Evolutionary conservation across 92 coral and sea anemone genomes (phyloP).

Genomic region (Siderastrea siderea): DNA sequence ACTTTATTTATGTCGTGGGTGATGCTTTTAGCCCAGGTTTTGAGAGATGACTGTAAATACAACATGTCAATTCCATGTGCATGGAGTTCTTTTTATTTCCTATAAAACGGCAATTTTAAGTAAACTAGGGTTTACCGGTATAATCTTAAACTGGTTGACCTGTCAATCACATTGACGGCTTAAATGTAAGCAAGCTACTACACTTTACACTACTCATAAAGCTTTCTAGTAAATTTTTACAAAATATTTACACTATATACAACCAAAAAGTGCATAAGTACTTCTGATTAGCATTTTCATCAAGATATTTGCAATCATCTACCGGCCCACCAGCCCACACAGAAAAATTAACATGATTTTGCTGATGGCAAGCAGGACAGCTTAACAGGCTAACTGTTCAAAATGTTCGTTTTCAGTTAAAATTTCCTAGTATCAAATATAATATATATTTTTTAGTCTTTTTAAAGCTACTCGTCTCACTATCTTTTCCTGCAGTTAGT

Average conservation of each 20-base stretch:
- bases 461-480: constrained; percentile 1
- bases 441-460: constrained; percentile 3
- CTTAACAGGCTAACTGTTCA: not conserved
- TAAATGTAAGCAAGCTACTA: constrained; percentile 29
- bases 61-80: constrained; percentile 6
- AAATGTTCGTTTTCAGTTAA: constrained; percentile 17
- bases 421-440: constrained; percentile 44
- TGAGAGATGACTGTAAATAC: constrained; percentile 8
- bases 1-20: constrained; percentile 7
- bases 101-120: constrained; percentile 43
- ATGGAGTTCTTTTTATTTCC: constrained; percentile 50
- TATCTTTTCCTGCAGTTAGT: not conserved
- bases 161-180: constrained; percentile 44
- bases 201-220: constrained; percentile 34
- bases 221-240: constrained; percentile 62
- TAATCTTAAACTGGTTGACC: constrained; percentile 11
- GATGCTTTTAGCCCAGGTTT: constrained; percentile 1
- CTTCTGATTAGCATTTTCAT: constrained; percentile 33
- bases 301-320: constrained; percentile 27
- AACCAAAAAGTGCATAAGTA: constrained; percentile 39
- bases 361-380: not conserved
- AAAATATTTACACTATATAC: constrained; percentile 88
- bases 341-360: constrained; percentile 22
- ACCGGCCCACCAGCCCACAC: constrained; percentile 2
- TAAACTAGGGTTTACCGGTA: constrained; percentile 37